Base-by-base conservation (phyloP, 2,797 vertebrate genomes). In the Neostethus bicornis region DNA sequence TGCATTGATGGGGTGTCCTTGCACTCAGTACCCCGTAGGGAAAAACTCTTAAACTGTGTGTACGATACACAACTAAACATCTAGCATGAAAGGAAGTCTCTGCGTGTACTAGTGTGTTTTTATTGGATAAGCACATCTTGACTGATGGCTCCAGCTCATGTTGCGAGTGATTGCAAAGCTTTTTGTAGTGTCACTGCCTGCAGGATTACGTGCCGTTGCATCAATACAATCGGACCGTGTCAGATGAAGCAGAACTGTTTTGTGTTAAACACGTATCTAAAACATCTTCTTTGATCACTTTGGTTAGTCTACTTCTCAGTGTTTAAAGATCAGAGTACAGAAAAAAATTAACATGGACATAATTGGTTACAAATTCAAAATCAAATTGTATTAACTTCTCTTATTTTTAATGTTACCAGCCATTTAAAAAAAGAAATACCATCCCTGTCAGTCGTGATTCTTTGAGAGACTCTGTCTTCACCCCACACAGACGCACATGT, bases 71-170 rank as follows among this genome's bases (percentile, higher is more conserved):
- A 39, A 32, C 43, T 65, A 53, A 75, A 73, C 68, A 60, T 59
- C 72, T 41, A 48, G 62, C 69, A 76, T 62, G 67, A 77, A 63
- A 58, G 67, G 56, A 72, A 37, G 60, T 70, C 46, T 29, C 7
- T 64, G 66, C 49, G 50, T 29, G 73, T 75, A 73, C 74, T 73
- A 70, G 49, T 35, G 44, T 43, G 52, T 52, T 42, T n/a, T 19
- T 14, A 59, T 67, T 73, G 79, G 63, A 53, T 57, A 68, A 81
- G 84, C 68, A 41, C 64, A 63, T 71, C 69, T 74, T 56, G 72
- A 75, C 70, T 77, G 57, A 53, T 55, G 63, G 54, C 58, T 75
- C 60, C 45, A 38, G 26, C 50, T 63, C 45, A 44, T 42, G 50
- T 62, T 69, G 69, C 35, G 8, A 24, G 16, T 49, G 43, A 42